Evolutionary conservation across 1,140 invertebrate species (phyloP).

Genomic region (Diplogasteroides magnus): DNA sequence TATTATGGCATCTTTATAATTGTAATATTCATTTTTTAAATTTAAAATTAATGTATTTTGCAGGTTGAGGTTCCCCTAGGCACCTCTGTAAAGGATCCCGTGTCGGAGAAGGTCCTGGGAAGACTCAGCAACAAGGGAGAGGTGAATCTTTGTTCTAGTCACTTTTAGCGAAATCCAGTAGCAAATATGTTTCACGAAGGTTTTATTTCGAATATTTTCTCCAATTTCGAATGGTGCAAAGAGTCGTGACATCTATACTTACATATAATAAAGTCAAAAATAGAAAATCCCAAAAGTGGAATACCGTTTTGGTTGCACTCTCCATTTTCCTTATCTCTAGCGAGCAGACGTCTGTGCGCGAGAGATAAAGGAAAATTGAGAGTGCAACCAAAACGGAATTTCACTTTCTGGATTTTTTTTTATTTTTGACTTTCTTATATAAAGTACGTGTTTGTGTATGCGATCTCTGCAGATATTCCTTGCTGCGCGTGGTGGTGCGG

Average conservation of each 20-base stretch:
- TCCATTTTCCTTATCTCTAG: no score
- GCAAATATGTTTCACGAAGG: conserved; percentile 31
- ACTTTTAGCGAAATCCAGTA: conserved; percentile 44
- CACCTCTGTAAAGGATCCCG: neutral
- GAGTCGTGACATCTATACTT: neutral
- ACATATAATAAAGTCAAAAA: conserved; percentile 20
- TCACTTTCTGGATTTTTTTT: no score
- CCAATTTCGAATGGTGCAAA: conserved; percentile 1
- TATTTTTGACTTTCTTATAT: no score
- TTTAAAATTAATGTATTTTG: neutral
- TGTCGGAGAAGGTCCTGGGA: neutral
- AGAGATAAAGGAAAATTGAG: no score
- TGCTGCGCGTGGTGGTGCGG: conserved; percentile 84
- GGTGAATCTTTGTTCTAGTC: conserved; percentile 35
- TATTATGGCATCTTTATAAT: no score
- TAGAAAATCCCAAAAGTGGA: no score
- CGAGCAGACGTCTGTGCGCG: no score
- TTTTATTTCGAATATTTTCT: no score
- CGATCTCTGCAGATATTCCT: conserved; percentile 75
- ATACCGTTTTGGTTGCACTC: no score
- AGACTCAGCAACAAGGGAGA: conserved; percentile 12
- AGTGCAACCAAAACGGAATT: conserved; percentile 66
- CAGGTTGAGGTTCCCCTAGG: conserved; percentile 13
- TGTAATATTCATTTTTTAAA: neutral
- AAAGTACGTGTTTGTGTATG: conserved; percentile 70